Percentiles rank a stretch among this genome's conserved stretches.
These are phyloP conservation scores for Thereuonema tuberculata DNA, from an alignment of 1,140 invertebrate genomes.

Conservation along the genomic window DNA sequence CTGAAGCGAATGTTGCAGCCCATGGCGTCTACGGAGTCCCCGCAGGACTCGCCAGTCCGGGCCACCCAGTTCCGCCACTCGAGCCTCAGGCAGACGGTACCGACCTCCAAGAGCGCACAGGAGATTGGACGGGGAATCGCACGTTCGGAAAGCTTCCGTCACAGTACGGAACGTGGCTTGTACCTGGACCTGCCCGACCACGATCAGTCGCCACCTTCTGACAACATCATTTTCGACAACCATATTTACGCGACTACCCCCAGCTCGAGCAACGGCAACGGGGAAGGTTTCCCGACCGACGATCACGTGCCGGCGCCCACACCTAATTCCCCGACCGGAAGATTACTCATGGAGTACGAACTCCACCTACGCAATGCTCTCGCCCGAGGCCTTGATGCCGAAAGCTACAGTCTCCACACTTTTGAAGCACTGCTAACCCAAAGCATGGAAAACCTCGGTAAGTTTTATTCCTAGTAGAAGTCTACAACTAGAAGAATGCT, in stretches of 20 bases:
- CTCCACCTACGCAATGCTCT: conserved; percentile 86
- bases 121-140: not conserved
- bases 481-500: too few species aligned
- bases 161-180: conserved; percentile 37
- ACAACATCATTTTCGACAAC: conserved; percentile 85
- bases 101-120: not conserved
- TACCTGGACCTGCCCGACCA: conserved; percentile 59
- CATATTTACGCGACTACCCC: conserved; percentile 85
- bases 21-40: conserved; percentile 44
- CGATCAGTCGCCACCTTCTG: conserved; percentile 71
- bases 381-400: conserved; percentile 87
- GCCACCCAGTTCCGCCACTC: not conserved
- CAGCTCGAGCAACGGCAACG: conserved; percentile 47
- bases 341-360: conserved; percentile 81
- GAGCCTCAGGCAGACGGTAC: not conserved
- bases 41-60: conserved; percentile 48
- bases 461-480: too few species aligned
- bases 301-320: conserved; percentile 6
- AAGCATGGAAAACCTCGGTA: conserved; percentile 83
- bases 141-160: conserved; percentile 23
- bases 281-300: conserved; percentile 13
- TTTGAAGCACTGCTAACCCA: conserved; percentile 83
- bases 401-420: conserved; percentile 83
- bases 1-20: conserved; percentile 86
- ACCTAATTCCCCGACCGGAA: conserved; percentile 69